Evolutionary conservation across 2,797 vertebrate genomes (phyloP).

Genomic region (Salarias fasciatus): DNA sequence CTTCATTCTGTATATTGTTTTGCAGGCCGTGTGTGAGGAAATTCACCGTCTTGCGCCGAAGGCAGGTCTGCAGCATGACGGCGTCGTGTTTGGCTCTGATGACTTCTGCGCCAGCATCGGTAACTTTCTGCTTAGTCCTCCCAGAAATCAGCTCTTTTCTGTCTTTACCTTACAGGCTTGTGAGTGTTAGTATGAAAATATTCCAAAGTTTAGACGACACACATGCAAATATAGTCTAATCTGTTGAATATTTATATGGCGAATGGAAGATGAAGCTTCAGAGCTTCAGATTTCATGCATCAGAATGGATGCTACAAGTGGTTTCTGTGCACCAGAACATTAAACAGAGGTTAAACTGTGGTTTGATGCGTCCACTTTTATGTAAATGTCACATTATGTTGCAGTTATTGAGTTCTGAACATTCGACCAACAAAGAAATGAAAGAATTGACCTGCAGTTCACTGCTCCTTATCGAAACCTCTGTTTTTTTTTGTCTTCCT

Average conservation of each 20-base stretch:
- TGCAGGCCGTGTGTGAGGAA: conserved; percentile 93
- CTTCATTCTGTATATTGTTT: conserved; percentile 12
- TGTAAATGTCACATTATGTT: not conserved
- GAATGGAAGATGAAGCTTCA: no score
- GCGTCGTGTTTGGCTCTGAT: conserved; percentile 96
- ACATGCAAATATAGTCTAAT: no score
- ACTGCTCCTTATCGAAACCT: not conserved
- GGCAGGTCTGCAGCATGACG: conserved; percentile 91
- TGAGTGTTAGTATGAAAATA: not conserved
- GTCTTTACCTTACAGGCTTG: not conserved
- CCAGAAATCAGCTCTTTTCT: not conserved
- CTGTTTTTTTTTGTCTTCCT: not conserved
- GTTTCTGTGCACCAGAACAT: no score
- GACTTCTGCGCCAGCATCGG: conserved; percentile 99
- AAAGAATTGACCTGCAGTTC: not conserved
- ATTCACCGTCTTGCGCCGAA: conserved; percentile 80
- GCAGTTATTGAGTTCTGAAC: not conserved
- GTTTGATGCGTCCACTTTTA: no score
- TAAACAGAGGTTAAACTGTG: no score
- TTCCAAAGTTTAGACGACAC: no score
- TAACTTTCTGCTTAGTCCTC: conserved; percentile 44
- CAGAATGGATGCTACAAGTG: no score
- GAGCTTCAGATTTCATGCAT: no score
- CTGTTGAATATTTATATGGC: no score
- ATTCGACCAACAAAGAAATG: not conserved